Evolutionary conservation across 2,888 invertebrate species (phyloP), one percentile per base, ranked within the genome.

Genomic region (Acholoe squamosa): DNA sequence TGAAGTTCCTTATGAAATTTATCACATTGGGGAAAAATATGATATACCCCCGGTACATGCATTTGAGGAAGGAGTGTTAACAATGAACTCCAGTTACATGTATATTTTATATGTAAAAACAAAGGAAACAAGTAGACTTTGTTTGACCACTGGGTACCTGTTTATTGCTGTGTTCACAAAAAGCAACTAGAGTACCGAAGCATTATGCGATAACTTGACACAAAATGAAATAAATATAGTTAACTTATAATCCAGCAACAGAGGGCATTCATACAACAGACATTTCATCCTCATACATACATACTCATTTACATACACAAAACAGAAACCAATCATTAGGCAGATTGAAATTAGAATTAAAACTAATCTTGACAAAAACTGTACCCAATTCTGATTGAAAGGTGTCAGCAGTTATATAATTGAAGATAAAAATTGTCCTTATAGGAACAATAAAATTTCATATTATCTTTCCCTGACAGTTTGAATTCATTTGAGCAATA

Each of bases 181-280:
- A 86, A 54, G 86, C 86, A 86, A 86, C 86, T 86, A 86, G 54
- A 86, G 86, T 86, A 86, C 86, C 54, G 52, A 86, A 54, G 86
- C 86, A 86, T 84, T 84, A 84, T 84, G 84, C 84, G 33, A 25
- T 86, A 86, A 54, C 54, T 43, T 86, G 86, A 86, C 86, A 86
- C 86, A 33, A 56, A 86, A 54, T 80, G 52, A 86, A 86, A 86
- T 86, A 86, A 86, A 86, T 86, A 86, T 56, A 52, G 28, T 86
- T 86, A 86, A 86, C 86, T 86, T 86, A 86, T 86, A 31, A 52
- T 86, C 56, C 52, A 84, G 51, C 43, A 86, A 86, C 86, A 86
- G 52, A 54, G 43, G 80, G 31, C 71, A n/a, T 71, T 71, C 71
- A 71, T 16, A 71, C 84, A 16, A 86, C 84, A 84, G 14, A n/a